Conservation (phyloP, 2,113 vertebrate genomes). For the Nanorana parkeri region DNA sequence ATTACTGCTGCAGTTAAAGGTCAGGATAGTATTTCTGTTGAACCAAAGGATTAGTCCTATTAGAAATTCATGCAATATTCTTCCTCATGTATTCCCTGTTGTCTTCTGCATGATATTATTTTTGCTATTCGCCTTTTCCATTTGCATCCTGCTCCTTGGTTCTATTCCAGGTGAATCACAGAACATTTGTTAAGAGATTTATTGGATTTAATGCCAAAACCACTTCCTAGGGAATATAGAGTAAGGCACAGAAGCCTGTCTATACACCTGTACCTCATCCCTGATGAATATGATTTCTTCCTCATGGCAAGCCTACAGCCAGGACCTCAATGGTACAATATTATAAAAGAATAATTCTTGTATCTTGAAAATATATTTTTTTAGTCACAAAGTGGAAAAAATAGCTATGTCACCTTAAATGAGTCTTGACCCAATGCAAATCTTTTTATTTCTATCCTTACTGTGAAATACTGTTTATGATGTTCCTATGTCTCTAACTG, state of each 20-base stretch:
- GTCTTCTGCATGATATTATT: conserved; percentile 5
- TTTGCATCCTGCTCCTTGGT: conserved; percentile 8
- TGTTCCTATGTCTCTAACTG: too few relatives aligned
- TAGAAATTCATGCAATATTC: not conserved
- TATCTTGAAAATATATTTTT: too few relatives aligned
- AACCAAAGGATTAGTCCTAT: not conserved
- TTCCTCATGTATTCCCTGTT: not conserved
- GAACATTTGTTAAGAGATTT: conserved; percentile 46
- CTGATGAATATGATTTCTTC: not conserved
- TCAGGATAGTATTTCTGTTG: not conserved
- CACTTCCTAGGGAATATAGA: conserved; percentile 20
- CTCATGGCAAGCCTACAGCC: not conserved
- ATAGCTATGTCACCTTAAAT: too few relatives aligned
- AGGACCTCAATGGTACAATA: not conserved
- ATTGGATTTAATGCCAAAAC: conserved; percentile 24
- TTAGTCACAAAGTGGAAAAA: too few relatives aligned
- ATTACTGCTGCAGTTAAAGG: conserved; percentile 34
- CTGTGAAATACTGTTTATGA: too few relatives aligned
- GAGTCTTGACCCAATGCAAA: too few relatives aligned
- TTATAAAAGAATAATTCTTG: too few relatives aligned
- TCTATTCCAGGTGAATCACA: conserved; percentile 32
- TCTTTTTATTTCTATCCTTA: too few relatives aligned
- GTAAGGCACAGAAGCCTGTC: not conserved
- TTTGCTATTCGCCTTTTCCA: not conserved
- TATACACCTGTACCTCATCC: conserved; percentile 41